A percentile compares a stretch with the other conserved stretches of the same genome.
These are phyloP conservation scores for Trematomus bernacchii DNA, from an alignment of 2,797 vertebrate genomes.

Conservation along the genomic window DNA sequence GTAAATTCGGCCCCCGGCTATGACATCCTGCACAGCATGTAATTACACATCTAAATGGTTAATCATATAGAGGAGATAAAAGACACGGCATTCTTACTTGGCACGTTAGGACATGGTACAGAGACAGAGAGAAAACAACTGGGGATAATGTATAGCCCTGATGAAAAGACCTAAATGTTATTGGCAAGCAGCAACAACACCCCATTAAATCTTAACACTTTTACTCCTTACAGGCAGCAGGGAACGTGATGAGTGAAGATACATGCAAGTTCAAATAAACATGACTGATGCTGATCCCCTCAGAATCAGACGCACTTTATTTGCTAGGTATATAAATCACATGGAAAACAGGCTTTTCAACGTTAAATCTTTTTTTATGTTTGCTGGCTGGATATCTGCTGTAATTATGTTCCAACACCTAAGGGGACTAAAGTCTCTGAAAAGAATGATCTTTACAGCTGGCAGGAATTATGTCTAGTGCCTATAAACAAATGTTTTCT, in stretches of 20 bases:
- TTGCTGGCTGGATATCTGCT: slow-evolving; percentile 19
- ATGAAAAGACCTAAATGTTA: slow-evolving; percentile 38
- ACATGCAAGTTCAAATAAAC: slow-evolving; percentile 28
- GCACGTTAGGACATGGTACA: slow-evolving; percentile 65
- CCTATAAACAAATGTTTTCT: slow-evolving; percentile 12
- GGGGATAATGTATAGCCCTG: slow-evolving; percentile 34
- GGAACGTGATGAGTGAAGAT: slow-evolving; percentile 42
- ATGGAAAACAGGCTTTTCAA: slow-evolving; percentile 22
- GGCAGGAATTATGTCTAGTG: slow-evolving; percentile 19
- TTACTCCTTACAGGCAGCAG: slow-evolving; percentile 13
- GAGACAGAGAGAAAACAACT: slow-evolving; percentile 53
- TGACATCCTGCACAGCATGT: slow-evolving; percentile 36
- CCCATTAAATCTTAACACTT: slow-evolving; percentile 22
- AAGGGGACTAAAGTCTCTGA: neutral
- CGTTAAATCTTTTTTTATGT: neutral
- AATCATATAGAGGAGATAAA: slow-evolving; percentile 59
- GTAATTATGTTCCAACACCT: slow-evolving; percentile 8
- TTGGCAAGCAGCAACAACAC: slow-evolving; percentile 43
- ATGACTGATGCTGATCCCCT: slow-evolving; percentile 22
- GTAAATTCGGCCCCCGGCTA: slow-evolving; percentile 49
- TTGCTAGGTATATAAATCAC: slow-evolving; percentile 4
- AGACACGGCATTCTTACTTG: slow-evolving; percentile 69
- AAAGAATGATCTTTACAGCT: slow-evolving; percentile 13
- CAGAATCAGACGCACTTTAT: slow-evolving; percentile 14
- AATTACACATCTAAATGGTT: slow-evolving; percentile 74